Conservation (phyloP, 2,888 invertebrate species). For the Luperina nickerlii region DNA sequence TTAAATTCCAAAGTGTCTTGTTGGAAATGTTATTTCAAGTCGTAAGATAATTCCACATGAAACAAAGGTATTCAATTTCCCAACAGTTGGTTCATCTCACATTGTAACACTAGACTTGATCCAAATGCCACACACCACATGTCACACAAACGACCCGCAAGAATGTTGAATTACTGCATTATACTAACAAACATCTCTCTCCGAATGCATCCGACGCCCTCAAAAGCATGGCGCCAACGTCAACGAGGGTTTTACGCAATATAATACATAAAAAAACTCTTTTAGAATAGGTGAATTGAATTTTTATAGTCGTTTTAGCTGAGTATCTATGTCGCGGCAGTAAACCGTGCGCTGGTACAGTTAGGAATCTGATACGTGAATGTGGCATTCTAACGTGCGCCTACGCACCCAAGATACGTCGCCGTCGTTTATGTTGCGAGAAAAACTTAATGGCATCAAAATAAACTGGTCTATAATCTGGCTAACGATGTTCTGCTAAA, state of each 20-base stretch:
- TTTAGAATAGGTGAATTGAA: constrained; percentile 78
- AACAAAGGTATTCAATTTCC: constrained; percentile 50
- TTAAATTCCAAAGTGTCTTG: constrained; percentile 7
- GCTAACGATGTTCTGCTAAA: constrained; percentile 56
- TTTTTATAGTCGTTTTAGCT: constrained; percentile 81
- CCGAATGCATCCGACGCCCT: constrained; percentile 72
- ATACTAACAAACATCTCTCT: constrained; percentile 53
- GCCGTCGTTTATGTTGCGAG: constrained; percentile 65
- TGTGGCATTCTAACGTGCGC: constrained; percentile 71
- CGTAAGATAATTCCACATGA: constrained; percentile 36
- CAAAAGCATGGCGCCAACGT: constrained; percentile 77
- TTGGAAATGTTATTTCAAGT: constrained; percentile 23
- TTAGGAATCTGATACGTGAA: constrained; percentile 83
- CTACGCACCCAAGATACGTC: constrained; percentile 66
- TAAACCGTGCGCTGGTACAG: constrained; percentile 79
- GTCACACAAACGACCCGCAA: constrained; percentile 51
- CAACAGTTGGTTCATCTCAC: constrained; percentile 57
- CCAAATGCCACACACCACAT: constrained; percentile 61
- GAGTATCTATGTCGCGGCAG: constrained; percentile 77
- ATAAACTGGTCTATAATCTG: constrained; percentile 59
- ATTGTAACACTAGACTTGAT: constrained; percentile 65
- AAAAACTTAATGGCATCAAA: constrained; percentile 68
- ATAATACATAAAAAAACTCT: constrained; percentile 72
- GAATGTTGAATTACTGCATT: constrained; percentile 61
- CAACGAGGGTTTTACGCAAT: constrained; percentile 73